phyloP scores from a whole-genome alignment of 2,888 invertebrate species.

The Zootermopsis nevadensis region DNA sequence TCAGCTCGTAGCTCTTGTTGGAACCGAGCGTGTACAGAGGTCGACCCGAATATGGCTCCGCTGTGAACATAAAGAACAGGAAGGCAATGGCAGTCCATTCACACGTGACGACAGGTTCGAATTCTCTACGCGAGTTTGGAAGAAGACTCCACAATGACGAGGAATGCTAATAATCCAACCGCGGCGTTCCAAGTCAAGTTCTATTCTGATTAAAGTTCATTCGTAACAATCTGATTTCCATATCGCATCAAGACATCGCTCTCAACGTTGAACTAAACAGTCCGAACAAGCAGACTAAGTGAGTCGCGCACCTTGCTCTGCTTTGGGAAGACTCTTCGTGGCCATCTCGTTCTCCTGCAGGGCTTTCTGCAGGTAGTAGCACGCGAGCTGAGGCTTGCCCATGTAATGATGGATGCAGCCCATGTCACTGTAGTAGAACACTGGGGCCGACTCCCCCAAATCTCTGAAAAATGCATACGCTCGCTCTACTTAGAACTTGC shows the following conservation, averaged over 20 bases:
- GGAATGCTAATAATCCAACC: no score
- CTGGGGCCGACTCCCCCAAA: conserved; percentile 67
- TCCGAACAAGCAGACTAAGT: neutral
- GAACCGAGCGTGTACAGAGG: conserved; percentile 73
- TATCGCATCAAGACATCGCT: no score
- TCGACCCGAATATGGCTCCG: conserved; percentile 62
- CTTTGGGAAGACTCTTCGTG: conserved; percentile 61
- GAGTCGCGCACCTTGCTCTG: conserved; percentile 59
- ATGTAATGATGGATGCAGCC: conserved; percentile 84
- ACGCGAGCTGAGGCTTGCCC: conserved; percentile 83
- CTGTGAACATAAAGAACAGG: conserved; percentile 53
- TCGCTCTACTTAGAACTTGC: no score
- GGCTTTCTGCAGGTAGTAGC: conserved; percentile 83
- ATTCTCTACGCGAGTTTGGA: no score
- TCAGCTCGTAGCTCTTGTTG: conserved; percentile 72
- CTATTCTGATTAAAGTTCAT: no score
- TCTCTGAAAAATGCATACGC: neutral
- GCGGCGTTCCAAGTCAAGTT: no score
- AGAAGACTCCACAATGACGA: no score
- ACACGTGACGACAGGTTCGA: no score
- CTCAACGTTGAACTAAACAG: no score
- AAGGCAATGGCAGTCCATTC: no score
- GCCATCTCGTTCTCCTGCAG: conserved; percentile 75
- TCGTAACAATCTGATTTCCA: no score
- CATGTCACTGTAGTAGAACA: conserved; percentile 83